Conservation (phyloP, 2,113 vertebrate genomes). For the Tupaia tana region DNA sequence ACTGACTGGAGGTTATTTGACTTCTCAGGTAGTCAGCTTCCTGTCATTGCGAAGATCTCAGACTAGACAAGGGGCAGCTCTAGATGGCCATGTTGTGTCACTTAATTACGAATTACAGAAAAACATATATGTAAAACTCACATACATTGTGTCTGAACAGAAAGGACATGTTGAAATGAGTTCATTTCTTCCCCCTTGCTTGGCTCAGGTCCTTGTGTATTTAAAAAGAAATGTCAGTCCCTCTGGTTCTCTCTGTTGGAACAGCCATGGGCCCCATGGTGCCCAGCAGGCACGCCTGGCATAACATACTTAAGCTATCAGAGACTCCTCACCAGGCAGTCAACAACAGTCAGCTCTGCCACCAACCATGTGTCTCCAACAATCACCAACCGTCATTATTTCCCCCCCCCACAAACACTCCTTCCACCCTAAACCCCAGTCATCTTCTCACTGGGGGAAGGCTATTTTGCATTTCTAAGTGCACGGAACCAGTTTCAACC, state of each 20-base stretch:
- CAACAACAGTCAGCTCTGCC: not conserved
- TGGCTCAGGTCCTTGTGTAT: not conserved
- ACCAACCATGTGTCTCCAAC: not conserved
- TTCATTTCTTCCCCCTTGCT: not conserved
- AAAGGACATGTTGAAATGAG: not conserved
- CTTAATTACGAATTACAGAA: not conserved
- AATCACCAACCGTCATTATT: not conserved
- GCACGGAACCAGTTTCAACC: not conserved
- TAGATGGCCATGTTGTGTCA: not conserved
- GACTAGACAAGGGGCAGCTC: not conserved
- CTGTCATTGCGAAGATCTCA: not conserved
- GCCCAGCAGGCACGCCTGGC: not conserved
- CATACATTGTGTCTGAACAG: not conserved
- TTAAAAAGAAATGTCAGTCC: not conserved
- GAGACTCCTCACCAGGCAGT: not conserved
- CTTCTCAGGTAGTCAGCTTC: not conserved
- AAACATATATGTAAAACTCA: not conserved
- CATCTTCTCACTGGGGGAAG: not conserved
- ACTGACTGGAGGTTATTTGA: not conserved
- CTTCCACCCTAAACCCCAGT: not conserved
- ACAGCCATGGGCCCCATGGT: not conserved
- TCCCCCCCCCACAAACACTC: accelerated
- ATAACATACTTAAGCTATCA: not conserved
- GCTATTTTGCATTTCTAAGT: not conserved
- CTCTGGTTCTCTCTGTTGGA: not conserved